Evolutionary conservation across 2,113 vertebrate genomes (phyloP).

Genomic region (Ptyas mucosa): DNA sequence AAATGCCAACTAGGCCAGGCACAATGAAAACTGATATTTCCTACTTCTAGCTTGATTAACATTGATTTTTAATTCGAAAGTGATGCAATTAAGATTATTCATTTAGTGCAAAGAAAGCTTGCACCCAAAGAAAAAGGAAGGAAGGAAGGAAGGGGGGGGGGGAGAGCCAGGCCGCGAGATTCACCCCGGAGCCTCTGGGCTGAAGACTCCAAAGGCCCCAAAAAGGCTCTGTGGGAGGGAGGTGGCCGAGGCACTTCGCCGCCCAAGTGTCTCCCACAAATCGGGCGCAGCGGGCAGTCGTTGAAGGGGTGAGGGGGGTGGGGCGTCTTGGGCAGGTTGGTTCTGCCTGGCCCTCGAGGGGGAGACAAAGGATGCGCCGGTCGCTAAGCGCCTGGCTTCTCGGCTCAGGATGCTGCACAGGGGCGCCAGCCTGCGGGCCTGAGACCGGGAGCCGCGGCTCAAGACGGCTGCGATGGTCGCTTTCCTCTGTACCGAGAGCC

Average conservation of each 20-base stretch:
- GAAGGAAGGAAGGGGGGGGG: no score
- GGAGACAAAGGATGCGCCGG: not conserved
- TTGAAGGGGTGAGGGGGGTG: not conserved
- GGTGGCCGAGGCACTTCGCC: not conserved
- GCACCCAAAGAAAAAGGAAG: constrained; percentile 10
- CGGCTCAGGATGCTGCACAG: not conserved
- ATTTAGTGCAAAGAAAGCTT: constrained; percentile 84
- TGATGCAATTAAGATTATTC: constrained; percentile 92
- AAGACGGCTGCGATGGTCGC: not conserved
- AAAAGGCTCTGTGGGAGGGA: not conserved
- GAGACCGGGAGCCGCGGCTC: not conserved
- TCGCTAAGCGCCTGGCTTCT: not conserved
- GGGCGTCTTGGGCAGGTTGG: not conserved
- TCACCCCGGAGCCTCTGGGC: constrained; percentile 65
- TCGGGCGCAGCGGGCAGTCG: not conserved
- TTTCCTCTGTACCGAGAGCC: not conserved
- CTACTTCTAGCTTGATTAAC: constrained; percentile 79
- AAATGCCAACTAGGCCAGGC: constrained; percentile 66
- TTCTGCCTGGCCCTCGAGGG: not conserved
- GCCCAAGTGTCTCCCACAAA: not conserved
- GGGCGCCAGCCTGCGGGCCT: not conserved
- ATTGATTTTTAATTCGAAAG: constrained; percentile 93
- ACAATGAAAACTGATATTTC: constrained; percentile 78
- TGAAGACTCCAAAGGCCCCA: constrained; percentile 61
- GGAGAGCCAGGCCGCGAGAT: constrained; percentile 42